These are phyloP conservation scores for Sphenodon punctatus DNA, from an alignment of 2,797 vertebrate genomes.

Conservation along the genomic window DNA sequence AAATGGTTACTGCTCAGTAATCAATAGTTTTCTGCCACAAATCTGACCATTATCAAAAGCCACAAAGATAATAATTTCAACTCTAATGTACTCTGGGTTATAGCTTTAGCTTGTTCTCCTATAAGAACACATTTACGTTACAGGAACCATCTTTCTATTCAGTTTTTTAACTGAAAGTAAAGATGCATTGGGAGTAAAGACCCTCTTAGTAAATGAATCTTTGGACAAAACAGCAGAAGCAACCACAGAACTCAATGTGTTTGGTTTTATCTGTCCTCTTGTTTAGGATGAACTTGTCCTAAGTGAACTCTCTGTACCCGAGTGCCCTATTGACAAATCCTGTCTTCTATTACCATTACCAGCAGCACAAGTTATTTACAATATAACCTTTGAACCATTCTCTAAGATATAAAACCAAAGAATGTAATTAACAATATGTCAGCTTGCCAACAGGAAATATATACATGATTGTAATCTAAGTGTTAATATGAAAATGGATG, in stretches of 20 bases:
- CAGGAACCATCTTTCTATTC: fast-evolving
- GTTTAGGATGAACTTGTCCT: background rate
- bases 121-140: background rate
- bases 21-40: no score
- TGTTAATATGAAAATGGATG: background rate
- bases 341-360: background rate
- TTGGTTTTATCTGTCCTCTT: no score
- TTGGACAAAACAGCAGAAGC: background rate
- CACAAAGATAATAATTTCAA: no score
- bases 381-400: background rate
- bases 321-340: background rate
- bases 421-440: background rate
- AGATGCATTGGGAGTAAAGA: no score
- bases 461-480: background rate
- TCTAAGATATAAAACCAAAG: background rate
- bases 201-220: background rate
- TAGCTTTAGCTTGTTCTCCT: fast-evolving
- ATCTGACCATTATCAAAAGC: no score
- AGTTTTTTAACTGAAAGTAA: background rate
- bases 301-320: fast-evolving
- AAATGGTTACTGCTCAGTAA: no score
- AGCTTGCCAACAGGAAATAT: fast-evolving
- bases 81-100: background rate
- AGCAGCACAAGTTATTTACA: background rate
- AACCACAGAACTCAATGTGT: background rate